Evolutionary conservation across 2,113 vertebrate species (phyloP), one percentile per base, ranked within the genome.

Genomic region (Desmodus rotundus): DNA sequence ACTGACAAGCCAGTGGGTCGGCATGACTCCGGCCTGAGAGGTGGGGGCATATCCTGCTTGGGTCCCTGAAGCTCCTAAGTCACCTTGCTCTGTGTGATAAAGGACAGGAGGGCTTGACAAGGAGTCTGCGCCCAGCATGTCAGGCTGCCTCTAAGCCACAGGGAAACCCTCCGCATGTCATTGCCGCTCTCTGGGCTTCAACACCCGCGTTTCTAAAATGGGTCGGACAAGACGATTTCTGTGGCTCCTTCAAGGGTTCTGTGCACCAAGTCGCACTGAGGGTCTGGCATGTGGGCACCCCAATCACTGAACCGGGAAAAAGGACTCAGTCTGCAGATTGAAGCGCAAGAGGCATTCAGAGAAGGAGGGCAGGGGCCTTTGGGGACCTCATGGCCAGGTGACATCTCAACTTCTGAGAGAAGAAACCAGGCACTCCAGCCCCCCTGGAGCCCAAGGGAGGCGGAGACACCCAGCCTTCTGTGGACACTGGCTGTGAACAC

Each of bases 331-430:
- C 22, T 67, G 47, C 47, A 45, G 8, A 33, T 3, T 7, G 38
- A 83, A n/a, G n/a, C 5, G 33, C 43, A 63, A 24, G 22, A 3
- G 36, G 26, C 36, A 9, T 3, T 50, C 19, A 13, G 38, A 54
- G 41, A 41, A 33, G 17, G 58, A 19, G 45, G 45, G 20, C 0
- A 0, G 12, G 19, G 31, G 2, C 11, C 4, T 0, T 0, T 0
- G 2, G 68, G 58, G 33, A 31, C 38, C 72, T 77, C 77, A 36
- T 3, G 38, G 31, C 38, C 87, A 45, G 72, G 4, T 4, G 61
- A 68, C 68, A n/a, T 43, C 76, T 82, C 41, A 45, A 10, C 41
- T 31, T 77, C 56, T 11, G 13, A 43, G 36, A 78, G 28, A 10
- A 28, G 68, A 65, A 22, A 45, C 17, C 14, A 14, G 43, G 36